These are phyloP conservation scores for Cerastis leucographa DNA, from an alignment of 2,888 invertebrate genomes.

Conservation along the genomic window DNA sequence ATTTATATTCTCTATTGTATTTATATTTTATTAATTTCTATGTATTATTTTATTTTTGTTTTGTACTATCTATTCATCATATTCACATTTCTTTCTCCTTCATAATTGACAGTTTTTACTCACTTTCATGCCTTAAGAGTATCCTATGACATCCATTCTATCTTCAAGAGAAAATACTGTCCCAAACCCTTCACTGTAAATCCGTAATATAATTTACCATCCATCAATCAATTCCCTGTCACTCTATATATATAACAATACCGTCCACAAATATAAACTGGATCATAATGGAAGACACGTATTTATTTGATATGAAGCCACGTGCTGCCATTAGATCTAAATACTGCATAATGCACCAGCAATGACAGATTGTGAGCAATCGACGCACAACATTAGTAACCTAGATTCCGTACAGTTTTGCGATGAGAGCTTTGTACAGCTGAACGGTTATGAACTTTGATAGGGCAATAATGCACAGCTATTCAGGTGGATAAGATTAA, in stretches of 20 bases:
- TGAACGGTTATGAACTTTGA: neutral
- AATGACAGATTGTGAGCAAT: constrained; percentile 52
- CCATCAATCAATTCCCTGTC: constrained; percentile 8
- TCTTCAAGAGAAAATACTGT: neutral
- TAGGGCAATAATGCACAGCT: neutral
- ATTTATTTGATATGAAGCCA: constrained; percentile 39
- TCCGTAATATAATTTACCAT: neutral
- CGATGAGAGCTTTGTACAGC: constrained; percentile 6
- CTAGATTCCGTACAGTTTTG: constrained; percentile 30
- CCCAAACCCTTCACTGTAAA: neutral
- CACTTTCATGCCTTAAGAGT: too few relatives aligned
- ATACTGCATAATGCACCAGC: constrained; percentile 58
- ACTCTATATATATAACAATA: constrained; percentile 7
- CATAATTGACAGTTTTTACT: neutral
- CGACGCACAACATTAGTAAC: constrained; percentile 38
- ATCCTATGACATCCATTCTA: neutral
- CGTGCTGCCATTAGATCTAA: constrained; percentile 48
- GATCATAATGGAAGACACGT: constrained; percentile 33
- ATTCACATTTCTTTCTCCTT: too few relatives aligned
- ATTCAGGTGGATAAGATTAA: too few relatives aligned
- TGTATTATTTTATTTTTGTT: too few relatives aligned
- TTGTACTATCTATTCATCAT: too few relatives aligned
- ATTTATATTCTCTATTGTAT: too few relatives aligned
- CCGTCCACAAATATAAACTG: neutral
- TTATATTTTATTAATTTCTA: too few relatives aligned